Evolutionary conservation across 2,888 invertebrate genomes (phyloP), one percentile per base, ranked within the genome.

Genomic region (Nebria salina): DNA sequence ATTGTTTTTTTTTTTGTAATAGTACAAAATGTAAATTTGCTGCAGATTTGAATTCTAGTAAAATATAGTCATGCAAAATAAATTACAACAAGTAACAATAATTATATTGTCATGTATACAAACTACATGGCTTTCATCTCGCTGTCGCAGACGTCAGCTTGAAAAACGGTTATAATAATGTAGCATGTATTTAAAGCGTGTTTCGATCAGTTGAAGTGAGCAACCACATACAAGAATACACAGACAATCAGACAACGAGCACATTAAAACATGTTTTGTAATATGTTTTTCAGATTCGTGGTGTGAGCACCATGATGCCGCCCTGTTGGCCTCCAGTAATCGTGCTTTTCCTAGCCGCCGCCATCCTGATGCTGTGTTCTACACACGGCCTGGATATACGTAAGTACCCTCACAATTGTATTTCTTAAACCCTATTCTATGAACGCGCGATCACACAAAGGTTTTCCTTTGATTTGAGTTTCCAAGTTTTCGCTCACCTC

Each of bases 401-500:
- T 81, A 81, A 81, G 81, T 81, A 81, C 72, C 73, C 25, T 70
- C 20, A 70, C 70, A 70, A 70, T 70, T 70, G 70, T 70, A 70
- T 11, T 70, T 70, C 20, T 11, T 8, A 54, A 54, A 54, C 54
- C 54, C 70, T 34, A 70, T 70, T 70, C 25, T 70, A 70, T 34
- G 70, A 70, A 70, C 70, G 70, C 70, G 70, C 70, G 3, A 70
- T 70, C 70, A 70, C 70, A 70, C 70, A 70, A 25, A 70, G 70
- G 70, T 70, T 70, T 70, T 70, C 70, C 64, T 76, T 76, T 76
- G 68, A 76, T 76, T 76, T 68, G 66, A 68, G 76, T 34, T 76
- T 78, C 65, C 41, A 78, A 78, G 73, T 78, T 78, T 76, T 78
- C 73, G 78, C 73, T 65, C 78, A 78, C 73, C 72, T 78, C 65